A percentile compares a stretch with the other conserved stretches of the same genome.
These are phyloP conservation scores for Mus musculus DNA, from an alignment of 2,113 vertebrate species.

Conservation along the genomic window DNA sequence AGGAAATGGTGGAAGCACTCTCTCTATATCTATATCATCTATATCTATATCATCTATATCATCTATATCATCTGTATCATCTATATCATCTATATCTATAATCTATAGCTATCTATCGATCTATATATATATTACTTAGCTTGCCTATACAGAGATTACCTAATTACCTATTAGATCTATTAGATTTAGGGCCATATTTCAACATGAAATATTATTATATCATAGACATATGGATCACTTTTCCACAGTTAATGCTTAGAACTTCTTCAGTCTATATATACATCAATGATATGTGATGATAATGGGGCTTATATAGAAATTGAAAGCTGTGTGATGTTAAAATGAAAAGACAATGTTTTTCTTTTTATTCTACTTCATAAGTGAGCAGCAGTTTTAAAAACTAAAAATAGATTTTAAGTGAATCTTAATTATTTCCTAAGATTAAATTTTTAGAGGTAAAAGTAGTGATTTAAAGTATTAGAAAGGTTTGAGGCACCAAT, in stretches of 20 bases:
- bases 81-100: no score
- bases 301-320: not conserved
- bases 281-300: not conserved
- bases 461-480: slow-evolving; percentile 3
- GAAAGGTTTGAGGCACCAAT: not conserved
- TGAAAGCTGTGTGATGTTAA: slow-evolving; percentile 13
- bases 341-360: not conserved
- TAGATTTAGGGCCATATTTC: not conserved
- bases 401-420: slow-evolving; percentile 44
- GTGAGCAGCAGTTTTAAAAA: not conserved
- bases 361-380: not conserved
- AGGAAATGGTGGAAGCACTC: slow-evolving; percentile 8
- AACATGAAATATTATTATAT: slow-evolving; percentile 51
- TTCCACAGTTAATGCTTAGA: not conserved
- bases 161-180: not conserved
- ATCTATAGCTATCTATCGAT: no score
- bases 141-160: slow-evolving; percentile 29
- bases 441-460: slow-evolving; percentile 28
- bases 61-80: no score
- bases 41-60: not conserved
- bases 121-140: not conserved
- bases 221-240: not conserved
- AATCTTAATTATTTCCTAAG: slow-evolving; percentile 39
- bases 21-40: no score
- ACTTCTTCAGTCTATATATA: not conserved